Evolutionary conservation across 2,888 invertebrate species (phyloP).

Genomic region (Ormyrus thymus): DNA sequence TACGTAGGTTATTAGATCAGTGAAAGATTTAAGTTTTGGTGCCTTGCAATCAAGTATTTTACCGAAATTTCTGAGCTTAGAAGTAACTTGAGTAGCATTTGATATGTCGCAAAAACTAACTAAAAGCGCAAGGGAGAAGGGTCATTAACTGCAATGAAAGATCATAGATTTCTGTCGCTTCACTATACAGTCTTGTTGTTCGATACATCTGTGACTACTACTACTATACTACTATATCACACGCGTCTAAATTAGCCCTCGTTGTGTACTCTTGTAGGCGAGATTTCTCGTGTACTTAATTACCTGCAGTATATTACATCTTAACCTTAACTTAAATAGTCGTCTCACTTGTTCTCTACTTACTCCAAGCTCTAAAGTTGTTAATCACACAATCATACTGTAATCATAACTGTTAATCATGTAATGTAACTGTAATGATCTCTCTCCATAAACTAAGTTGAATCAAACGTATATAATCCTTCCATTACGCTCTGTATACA

Average conservation of each 20-base stretch:
- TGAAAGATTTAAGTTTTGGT: conserved; percentile 49
- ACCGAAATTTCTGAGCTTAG: conserved; percentile 48
- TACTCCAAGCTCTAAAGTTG: conserved; percentile 35
- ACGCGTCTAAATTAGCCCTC: conserved; percentile 49
- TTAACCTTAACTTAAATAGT: conserved; percentile 25
- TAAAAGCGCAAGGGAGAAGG: conserved; percentile 19
- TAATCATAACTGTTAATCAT: conserved; percentile 43
- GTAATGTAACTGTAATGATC: conserved; percentile 45
- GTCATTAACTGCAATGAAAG: conserved; percentile 40
- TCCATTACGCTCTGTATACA: conserved; percentile 42
- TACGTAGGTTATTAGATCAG: conserved; percentile 11
- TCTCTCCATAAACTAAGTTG: conserved; percentile 37
- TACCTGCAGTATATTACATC: conserved; percentile 30
- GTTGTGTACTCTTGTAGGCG: conserved; percentile 43
- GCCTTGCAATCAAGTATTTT: conserved; percentile 57
- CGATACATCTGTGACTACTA: conserved; percentile 54
- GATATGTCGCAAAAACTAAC: not conserved
- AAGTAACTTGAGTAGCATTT: conserved; percentile 44
- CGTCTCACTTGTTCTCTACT: conserved; percentile 38
- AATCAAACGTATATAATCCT: conserved; percentile 42
- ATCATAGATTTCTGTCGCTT: conserved; percentile 41
- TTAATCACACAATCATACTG: conserved; percentile 35
- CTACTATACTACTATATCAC: conserved; percentile 42
- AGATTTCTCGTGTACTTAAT: conserved; percentile 46
- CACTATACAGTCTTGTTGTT: conserved; percentile 45